Base-by-base conservation (phyloP, 2,888 invertebrate genomes). In the Bellardia bayeri region DNA sequence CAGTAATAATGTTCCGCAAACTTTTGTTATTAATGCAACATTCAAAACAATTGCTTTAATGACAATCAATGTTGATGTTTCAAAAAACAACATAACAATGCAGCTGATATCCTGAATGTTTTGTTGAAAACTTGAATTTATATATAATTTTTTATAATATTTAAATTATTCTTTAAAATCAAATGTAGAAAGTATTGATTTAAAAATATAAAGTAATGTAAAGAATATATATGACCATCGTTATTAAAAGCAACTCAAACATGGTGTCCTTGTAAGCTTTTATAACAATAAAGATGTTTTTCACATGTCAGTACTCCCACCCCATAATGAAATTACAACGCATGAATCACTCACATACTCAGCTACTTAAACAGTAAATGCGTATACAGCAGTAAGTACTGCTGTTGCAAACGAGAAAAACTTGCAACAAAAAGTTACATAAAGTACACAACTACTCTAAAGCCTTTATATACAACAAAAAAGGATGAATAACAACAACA, bases 391-490 rank as follows among this genome's bases (percentile, higher is more conserved):
- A 61, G 23, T 69, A 58, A 61, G 16, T 49, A 13, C 45, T 58
- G 8, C 42, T 30, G 6, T 5, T 23, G 58, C 9, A 54, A 54
- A 8, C 11, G 8, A 40, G 40, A n/a, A 68, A 45, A 40, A 30
- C 30, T 75, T 68, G 37, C 33, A 58, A 49, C 42, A 58, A 64
- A 45, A 78, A 72, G 23, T 16, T 66, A 66, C 72, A 61, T 33
- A 56, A 66, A 56, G 45, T 63, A 69, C 30, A 69, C 61, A 85
- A 66, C 71, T 78, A 80, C 63, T 82, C 58, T 66, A 49, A 56
- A 82, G 78, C 87, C 85, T 85, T 85, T 79, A 85, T 79, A 79
- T 85, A 56, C 69, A 49, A 84, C 54, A 45, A 75, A 63, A 51
- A 71, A 81, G 63, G 45, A 23, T 49, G 30, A 66, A 7, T n/a